A percentile compares a stretch with the other conserved stretches of the same genome.
Conservation (phyloP, 2,888 invertebrate species). For the Chrysolina oricalcia region DNA sequence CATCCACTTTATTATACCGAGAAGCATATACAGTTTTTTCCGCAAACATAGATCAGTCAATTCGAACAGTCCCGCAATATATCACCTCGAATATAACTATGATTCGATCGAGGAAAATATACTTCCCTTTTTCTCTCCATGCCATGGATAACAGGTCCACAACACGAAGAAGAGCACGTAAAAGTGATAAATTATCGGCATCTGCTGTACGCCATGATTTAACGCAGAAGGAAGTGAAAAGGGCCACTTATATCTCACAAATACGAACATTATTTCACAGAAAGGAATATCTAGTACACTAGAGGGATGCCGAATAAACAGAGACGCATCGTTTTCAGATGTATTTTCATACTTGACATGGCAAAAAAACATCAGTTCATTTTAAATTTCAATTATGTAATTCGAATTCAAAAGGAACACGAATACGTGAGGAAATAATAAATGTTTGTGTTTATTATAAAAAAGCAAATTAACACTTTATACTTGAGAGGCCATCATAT, state of each 20-base stretch:
- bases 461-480: too few relatives aligned
- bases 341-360: too few relatives aligned
- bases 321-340: neutral
- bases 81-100: conserved; percentile 19
- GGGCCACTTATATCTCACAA: conserved; percentile 12
- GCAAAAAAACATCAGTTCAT: too few relatives aligned
- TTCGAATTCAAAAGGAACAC: too few relatives aligned
- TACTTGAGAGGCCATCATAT: too few relatives aligned
- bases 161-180: conserved; percentile 21
- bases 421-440: too few relatives aligned
- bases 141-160: conserved; percentile 7
- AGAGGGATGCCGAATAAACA: neutral
- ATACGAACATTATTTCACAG: conserved; percentile 8
- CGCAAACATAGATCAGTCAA: conserved; percentile 32
- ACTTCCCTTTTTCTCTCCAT: conserved; percentile 13
- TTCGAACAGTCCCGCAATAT: conserved; percentile 23
- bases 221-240: conserved; percentile 21
- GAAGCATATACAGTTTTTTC: conserved; percentile 27
- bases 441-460: too few relatives aligned
- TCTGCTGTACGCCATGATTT: conserved; percentile 21
- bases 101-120: conserved; percentile 18
- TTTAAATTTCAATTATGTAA: too few relatives aligned
- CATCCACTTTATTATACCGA: conserved; percentile 27
- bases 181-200: conserved; percentile 28
- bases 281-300: neutral